Evolutionary conservation across 2,888 invertebrate species (phyloP), one percentile per base, ranked within the genome.

Genomic region (Agrochola circellaris): DNA sequence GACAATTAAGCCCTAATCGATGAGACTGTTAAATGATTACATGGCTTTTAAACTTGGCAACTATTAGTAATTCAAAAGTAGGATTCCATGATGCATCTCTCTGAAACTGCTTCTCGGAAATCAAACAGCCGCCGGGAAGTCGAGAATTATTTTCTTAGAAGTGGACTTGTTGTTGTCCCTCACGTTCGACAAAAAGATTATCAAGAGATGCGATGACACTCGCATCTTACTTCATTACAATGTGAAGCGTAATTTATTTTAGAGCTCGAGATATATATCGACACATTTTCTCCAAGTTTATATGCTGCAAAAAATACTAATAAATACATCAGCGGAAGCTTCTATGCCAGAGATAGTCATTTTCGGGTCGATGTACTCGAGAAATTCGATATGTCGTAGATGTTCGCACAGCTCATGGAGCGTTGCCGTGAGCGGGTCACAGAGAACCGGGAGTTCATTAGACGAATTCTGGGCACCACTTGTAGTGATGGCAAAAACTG

Each of bases 341-440:
- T 83, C 81, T 84, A 86, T 86, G 89, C 89, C 87, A 88, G 88
- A 87, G 90, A 90, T 89, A 88, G 88, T 83, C 88, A 87, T 89
- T 87, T 87, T 83, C 82, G 89, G 94, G 94, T 94, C 94, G 92
- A 91, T 87, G 95, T 90, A 89, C 94, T 90, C 90, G 87, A 92
- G 94, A 93, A 93, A 94, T 92, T 88, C 83, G 90, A 94, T 94
- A 94, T 93, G 91, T 93, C 91, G 89, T 89, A 85, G 90, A 89
- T 91, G 90, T 90, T 90, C 90, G 88, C 90, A 88, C 89, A 90
- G 90, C 88, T 90, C 89, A 89, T 91, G 90, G 88, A 90, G 90
- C 89, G 90, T 88, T 90, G 90, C 88, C 89, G 88, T 89, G 91
- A 91, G 81, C 92, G 89, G 92, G 92, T 93, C 93, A 92, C 89